Conservation (phyloP, 1,140 invertebrate species). For the Anastrepha obliqua region DNA sequence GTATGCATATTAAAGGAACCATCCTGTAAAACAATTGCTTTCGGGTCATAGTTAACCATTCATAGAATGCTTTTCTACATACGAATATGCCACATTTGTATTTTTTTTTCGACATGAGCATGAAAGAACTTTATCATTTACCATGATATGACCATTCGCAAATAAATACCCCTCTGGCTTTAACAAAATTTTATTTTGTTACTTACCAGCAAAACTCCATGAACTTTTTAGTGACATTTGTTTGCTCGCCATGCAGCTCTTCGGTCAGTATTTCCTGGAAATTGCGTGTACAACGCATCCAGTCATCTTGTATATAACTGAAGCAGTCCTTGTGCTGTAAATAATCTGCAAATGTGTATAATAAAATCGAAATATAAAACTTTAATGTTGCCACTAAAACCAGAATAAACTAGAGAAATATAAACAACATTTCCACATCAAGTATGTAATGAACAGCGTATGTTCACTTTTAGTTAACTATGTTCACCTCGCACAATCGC, state of each 20-base stretch:
- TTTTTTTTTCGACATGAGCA: too few species aligned
- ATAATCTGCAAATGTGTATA: conserved; percentile 64
- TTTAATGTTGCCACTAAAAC: background rate
- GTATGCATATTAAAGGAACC: too few species aligned
- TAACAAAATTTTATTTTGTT: background rate
- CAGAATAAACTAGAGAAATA: background rate
- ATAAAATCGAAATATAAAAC: background rate
- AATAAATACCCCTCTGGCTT: too few species aligned
- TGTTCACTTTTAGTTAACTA: too few species aligned
- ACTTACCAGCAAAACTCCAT: conserved; percentile 72
- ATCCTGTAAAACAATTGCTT: too few species aligned
- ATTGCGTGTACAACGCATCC: conserved; percentile 67
- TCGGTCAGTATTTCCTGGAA: conserved; percentile 69
- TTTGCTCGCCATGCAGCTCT: conserved; percentile 65
- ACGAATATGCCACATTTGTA: too few species aligned
- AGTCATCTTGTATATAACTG: conserved; percentile 68
- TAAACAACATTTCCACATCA: background rate
- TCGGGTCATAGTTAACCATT: too few species aligned
- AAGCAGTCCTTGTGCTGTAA: conserved; percentile 72
- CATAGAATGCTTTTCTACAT: too few species aligned
- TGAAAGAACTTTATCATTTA: too few species aligned
- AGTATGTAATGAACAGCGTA: too few species aligned
- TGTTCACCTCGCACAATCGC: too few species aligned
- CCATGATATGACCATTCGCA: too few species aligned
- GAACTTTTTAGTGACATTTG: conserved; percentile 69